Evolutionary conservation across 2,888 invertebrate species (phyloP).

Genomic region (Dasysyrphus tricinctus): DNA sequence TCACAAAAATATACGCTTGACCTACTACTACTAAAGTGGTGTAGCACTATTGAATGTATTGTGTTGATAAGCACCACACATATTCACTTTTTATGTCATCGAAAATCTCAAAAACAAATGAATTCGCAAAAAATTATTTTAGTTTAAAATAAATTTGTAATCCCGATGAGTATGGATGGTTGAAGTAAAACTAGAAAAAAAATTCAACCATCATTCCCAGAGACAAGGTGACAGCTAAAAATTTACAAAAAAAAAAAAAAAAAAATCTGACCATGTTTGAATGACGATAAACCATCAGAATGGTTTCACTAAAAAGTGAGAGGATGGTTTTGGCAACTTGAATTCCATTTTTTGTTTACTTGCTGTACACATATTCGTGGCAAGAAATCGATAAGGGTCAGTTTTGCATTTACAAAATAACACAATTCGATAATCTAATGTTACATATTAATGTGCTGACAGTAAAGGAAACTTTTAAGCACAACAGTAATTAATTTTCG

Average conservation of each 20-base stretch:
- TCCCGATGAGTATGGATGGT: background rate
- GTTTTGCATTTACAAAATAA: background rate
- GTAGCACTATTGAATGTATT: background rate
- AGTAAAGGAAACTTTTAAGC: too few species aligned
- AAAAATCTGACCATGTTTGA: background rate
- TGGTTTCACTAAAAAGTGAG: constrained; percentile 1
- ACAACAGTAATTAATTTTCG: too few species aligned
- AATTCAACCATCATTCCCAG: background rate
- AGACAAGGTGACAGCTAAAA: background rate
- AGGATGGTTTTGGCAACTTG: background rate
- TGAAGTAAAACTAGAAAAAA: background rate
- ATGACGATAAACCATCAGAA: constrained; percentile 7
- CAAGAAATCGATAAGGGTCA: background rate
- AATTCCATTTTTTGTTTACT: background rate
- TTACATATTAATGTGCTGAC: too few species aligned
- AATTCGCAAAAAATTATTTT: background rate
- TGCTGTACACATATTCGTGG: background rate
- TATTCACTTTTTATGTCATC: background rate
- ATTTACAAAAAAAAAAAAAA: background rate
- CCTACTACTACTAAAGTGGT: background rate
- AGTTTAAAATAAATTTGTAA: background rate
- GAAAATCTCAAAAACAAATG: background rate
- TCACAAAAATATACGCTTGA: background rate
- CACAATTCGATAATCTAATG: too few species aligned
- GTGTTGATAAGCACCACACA: constrained; percentile 2